Evolutionary conservation across 2,888 invertebrate genomes (phyloP).

Genomic region (Platerodrilus igneus): DNA sequence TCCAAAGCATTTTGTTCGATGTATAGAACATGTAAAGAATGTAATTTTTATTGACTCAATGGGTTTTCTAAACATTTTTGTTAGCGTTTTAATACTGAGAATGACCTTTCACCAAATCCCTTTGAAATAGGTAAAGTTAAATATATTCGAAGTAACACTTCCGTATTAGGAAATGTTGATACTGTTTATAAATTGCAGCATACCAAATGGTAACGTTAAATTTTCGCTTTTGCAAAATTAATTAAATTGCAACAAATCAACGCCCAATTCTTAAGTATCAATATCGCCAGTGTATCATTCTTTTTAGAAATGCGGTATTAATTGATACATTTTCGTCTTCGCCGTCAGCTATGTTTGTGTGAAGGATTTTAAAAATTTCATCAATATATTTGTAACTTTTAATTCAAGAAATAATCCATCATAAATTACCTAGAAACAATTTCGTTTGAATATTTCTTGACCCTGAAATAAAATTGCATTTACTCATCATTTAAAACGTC

Average conservation of each 20-base stretch:
- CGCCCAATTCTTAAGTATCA: not conserved
- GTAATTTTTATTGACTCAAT: constrained; percentile 1
- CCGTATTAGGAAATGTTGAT: constrained; percentile 1
- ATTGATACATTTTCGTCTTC: too few relatives aligned
- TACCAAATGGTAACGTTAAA: not conserved
- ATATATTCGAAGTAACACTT: constrained; percentile 9
- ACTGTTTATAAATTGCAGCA: constrained; percentile 1
- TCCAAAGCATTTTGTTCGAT: constrained; percentile 1
- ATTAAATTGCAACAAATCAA: not conserved
- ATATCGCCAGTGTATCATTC: not conserved
- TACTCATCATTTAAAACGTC: constrained; percentile 1
- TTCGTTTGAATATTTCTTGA: too few relatives aligned
- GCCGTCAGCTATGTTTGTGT: too few relatives aligned
- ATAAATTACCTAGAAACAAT: too few relatives aligned
- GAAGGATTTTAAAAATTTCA: too few relatives aligned
- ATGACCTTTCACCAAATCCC: constrained; percentile 5
- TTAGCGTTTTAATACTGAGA: constrained; percentile 6
- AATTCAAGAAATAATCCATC: too few relatives aligned
- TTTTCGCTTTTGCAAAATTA: not conserved
- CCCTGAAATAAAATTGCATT: too few relatives aligned
- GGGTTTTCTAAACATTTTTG: constrained; percentile 8
- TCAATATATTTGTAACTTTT: too few relatives aligned
- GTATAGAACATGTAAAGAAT: not conserved
- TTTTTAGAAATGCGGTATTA: too few relatives aligned
- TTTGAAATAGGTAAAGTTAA: constrained; percentile 8